Base-by-base conservation (phyloP, 1,140 invertebrate genomes). In the Coenobita brevimanus region DNA sequence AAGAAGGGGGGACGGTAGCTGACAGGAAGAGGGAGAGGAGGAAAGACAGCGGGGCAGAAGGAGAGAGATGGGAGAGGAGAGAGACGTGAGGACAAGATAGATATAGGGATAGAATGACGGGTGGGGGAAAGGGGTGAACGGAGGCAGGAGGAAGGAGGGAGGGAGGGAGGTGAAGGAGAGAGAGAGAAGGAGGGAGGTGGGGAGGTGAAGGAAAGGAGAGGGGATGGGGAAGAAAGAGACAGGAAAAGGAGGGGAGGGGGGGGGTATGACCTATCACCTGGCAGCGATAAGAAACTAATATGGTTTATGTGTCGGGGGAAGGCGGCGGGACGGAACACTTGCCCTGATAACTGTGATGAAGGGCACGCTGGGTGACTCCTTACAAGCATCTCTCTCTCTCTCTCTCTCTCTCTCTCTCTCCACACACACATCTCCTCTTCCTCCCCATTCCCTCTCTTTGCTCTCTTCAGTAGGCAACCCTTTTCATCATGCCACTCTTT, bases 231-330 rank as follows among this genome's bases (percentile, higher is more conserved):
- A n/a, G 30, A 0, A 8, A 54, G 36, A 10, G 54, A 1, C 21
- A 2, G 57, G 30, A 36, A n/a, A 0, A 33, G 3, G 17, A 64
- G 60, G 17, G 62, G n/a, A 13, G 80, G 43, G 10, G 21, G 41
- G 81, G n/a, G 46, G 21, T 50, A 24, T 71, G 64, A 83, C 81
- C 81, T 83, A 83, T 83, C 67, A 83, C 81, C 81, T 83, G 81
- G 8, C 10, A 17, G 38, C 27, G 81, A 83, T 83, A 83, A 83
- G 81, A 83, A 83, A 83, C 81, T 83, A 83, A 83, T 83, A 83
- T 83, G 81, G 81, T 83, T 83, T 83, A 83, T 83, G 81, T 57
- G 81, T 46, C 27, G 67, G 69, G 62, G 67, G n/a, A 41, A 46
- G 80, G 80, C 43, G 41, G 17, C 41, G 60, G 21, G 81, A 73